phyloP scores from a whole-genome alignment of 1,140 invertebrate species.

The Calephelis virginiensis region DNA sequence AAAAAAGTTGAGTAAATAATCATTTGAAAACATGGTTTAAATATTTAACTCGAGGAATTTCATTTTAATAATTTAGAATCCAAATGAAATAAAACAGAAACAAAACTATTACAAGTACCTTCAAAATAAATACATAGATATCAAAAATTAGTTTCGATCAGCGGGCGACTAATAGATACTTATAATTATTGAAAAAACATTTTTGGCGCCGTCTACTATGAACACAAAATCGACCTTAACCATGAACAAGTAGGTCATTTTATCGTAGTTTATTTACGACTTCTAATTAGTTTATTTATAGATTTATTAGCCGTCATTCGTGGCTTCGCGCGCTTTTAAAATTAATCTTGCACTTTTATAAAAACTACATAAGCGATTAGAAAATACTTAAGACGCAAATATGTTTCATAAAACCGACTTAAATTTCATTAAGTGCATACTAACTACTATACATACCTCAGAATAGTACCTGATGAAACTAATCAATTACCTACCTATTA shows the following conservation, averaged over 20 bases:
- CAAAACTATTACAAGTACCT: slow-evolving; percentile 28
- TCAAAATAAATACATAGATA: no score
- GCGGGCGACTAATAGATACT: no score
- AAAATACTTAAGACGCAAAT: no score
- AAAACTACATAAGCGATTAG: not conserved
- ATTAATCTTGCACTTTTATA: not conserved
- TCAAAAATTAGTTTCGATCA: no score
- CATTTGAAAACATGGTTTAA: not conserved
- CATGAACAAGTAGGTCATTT: slow-evolving; percentile 12
- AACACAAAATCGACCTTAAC: slow-evolving; percentile 4
- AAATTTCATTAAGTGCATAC: no score
- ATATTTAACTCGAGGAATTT: not conserved
- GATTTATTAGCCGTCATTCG: not conserved
- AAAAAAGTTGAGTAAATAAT: slow-evolving; percentile 2
- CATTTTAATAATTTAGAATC: not conserved
- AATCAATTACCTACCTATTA: no score
- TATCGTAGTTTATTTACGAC: not conserved
- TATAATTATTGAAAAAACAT: not conserved
- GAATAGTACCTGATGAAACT: no score
- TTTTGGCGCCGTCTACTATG: not conserved
- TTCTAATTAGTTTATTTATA: slow-evolving; percentile 2
- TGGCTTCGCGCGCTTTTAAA: not conserved
- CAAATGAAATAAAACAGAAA: slow-evolving; percentile 20
- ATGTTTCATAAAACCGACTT: no score
- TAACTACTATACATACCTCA: no score